Evolutionary conservation across 2,113 vertebrate genomes (phyloP).

Genomic region (Nycticryphes semicollaris): DNA sequence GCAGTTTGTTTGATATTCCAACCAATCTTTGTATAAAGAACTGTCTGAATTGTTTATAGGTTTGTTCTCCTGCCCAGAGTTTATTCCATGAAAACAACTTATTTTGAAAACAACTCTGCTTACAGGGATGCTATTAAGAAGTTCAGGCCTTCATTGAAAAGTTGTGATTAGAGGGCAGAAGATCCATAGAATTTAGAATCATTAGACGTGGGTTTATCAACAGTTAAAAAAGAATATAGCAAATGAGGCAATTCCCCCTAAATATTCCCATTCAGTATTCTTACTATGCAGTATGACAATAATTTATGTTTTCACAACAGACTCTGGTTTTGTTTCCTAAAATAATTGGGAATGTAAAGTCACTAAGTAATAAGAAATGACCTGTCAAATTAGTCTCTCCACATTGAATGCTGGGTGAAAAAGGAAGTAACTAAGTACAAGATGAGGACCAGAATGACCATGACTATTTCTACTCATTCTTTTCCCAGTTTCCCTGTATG

Average conservation of each 20-base stretch:
- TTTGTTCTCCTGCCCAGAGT: slow-evolving; percentile 54
- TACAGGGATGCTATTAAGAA: background rate
- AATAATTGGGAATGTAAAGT: background rate
- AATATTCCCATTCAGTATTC: background rate
- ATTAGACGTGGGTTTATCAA: background rate
- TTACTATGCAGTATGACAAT: background rate
- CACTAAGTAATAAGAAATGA: background rate
- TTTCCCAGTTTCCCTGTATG: background rate
- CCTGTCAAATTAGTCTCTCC: background rate
- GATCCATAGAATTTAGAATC: background rate
- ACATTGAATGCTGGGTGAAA: background rate
- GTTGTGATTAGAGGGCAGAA: background rate
- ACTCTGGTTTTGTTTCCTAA: background rate
- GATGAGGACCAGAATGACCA: background rate
- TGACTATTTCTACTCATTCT: background rate
- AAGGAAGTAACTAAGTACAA: background rate
- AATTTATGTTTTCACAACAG: background rate
- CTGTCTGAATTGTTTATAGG: slow-evolving; percentile 59
- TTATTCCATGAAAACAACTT: slow-evolving; percentile 6
- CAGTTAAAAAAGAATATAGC: background rate
- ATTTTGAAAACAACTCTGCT: slow-evolving; percentile 48
- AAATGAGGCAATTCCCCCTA: background rate
- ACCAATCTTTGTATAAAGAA: slow-evolving; percentile 44
- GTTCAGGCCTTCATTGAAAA: background rate
- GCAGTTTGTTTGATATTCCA: slow-evolving; percentile 58